Evolutionary conservation across 92 coral and sea anemone species (phyloP).

Genomic region (Zoanthus gigantus): DNA sequence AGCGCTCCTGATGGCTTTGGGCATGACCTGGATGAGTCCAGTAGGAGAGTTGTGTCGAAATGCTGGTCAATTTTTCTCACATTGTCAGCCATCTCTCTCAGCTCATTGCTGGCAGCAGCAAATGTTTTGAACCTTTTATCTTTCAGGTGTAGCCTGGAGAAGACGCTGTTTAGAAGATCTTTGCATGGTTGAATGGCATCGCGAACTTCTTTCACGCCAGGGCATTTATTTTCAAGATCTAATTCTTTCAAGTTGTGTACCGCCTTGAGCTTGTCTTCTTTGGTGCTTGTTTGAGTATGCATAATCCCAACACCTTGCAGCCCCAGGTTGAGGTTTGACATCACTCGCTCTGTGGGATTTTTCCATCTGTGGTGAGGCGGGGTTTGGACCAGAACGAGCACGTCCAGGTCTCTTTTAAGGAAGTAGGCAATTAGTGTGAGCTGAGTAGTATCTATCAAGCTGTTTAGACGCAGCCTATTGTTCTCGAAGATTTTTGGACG

Average conservation of each 20-base stretch:
- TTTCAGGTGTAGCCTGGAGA: constrained; percentile 62
- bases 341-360: constrained; percentile 70
- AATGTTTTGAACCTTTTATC: constrained; percentile 58
- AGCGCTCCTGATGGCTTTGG: constrained; percentile 50
- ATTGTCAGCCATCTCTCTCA: constrained; percentile 52
- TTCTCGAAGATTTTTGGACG: too few relatives aligned
- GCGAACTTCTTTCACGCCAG: constrained; percentile 54
- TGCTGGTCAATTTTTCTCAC: constrained; percentile 56
- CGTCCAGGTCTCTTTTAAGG: constrained; percentile 58
- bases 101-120: constrained; percentile 54
- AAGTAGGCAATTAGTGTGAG: constrained; percentile 57
- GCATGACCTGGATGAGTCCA: constrained; percentile 46
- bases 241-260: constrained; percentile 57
- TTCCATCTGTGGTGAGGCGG: constrained; percentile 65
- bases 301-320: constrained; percentile 56
- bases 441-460: too few relatives aligned
- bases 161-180: constrained; percentile 62
- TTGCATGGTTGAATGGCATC: constrained; percentile 65
- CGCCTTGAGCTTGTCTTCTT: constrained; percentile 50
- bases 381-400: constrained; percentile 56
- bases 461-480: too few relatives aligned
- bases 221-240: constrained; percentile 48
- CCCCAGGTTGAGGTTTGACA: constrained; percentile 71
- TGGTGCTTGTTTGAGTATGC: constrained; percentile 43
- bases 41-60: constrained; percentile 46